Evolutionary conservation across 1,140 invertebrate genomes (phyloP).

Genomic region (Akabosia matsudoensis): DNA sequence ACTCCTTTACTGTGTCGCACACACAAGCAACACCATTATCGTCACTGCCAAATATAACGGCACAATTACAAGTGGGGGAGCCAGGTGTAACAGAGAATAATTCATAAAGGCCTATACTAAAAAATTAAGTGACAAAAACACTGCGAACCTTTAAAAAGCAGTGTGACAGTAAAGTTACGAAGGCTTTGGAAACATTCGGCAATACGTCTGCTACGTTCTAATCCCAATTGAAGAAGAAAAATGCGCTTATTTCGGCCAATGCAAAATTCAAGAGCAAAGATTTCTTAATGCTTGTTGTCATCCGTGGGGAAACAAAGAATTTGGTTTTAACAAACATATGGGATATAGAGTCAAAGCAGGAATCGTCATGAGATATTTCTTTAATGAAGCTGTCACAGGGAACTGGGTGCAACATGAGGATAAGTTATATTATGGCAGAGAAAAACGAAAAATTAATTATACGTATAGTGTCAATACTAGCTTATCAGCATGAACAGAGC

Average conservation of each 20-base stretch:
- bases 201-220: background rate
- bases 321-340: no score
- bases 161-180: background rate
- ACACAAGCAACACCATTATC: background rate
- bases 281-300: no score
- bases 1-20: background rate
- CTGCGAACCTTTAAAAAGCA: background rate
- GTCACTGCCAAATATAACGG: background rate
- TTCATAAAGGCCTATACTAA: background rate
- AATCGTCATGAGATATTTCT: background rate
- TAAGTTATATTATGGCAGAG: background rate
- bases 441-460: conserved; percentile 1
- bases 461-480: background rate
- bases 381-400: conserved; percentile 16
- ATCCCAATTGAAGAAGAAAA: conserved; percentile 16
- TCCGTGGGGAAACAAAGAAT: no score
- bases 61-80: background rate
- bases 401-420: background rate
- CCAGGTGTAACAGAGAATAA: conserved; percentile 13
- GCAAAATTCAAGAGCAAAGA: background rate
- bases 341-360: background rate
- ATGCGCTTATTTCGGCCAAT: no score
- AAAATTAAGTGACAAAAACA: background rate
- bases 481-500: background rate
- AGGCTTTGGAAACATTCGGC: background rate